phyloP scores from a whole-genome alignment of 2,797 vertebrate species.

The Limosa lapponica region DNA sequence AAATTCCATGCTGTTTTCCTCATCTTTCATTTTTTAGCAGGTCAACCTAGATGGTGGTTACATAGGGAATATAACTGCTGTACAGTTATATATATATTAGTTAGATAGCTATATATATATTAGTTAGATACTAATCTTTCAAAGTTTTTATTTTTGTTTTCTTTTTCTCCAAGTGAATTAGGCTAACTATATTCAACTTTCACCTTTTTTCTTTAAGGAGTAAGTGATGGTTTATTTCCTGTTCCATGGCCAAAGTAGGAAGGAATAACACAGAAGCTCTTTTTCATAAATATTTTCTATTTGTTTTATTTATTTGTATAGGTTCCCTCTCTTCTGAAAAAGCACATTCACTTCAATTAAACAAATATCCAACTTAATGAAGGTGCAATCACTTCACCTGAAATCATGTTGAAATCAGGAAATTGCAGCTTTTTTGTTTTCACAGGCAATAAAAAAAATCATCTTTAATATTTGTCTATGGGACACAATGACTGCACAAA shows the following conservation, averaged over 20 bases:
- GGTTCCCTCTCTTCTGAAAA: background rate
- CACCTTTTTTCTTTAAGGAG: background rate
- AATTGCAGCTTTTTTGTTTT: background rate
- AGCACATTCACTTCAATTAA: background rate
- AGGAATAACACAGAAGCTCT: background rate
- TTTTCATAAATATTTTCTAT: background rate
- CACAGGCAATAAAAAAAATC: background rate
- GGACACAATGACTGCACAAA: background rate
- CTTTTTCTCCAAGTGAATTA: background rate
- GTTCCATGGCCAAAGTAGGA: background rate
- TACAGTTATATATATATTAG: no score
- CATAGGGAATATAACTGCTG: background rate
- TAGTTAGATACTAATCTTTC: background rate
- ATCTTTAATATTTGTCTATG: background rate
- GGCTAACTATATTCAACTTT: background rate
- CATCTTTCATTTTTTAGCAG: background rate
- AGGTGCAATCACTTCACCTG: background rate
- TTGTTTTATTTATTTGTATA: background rate
- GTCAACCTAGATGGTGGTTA: background rate
- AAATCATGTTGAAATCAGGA: constrained; percentile 13
- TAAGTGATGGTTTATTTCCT: background rate
- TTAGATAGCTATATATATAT: no score
- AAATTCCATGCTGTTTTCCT: background rate
- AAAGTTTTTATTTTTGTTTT: background rate
- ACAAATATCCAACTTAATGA: background rate